Percentiles rank a stretch among this genome's conserved stretches.
These are phyloP conservation scores for Xanthorhoe designata DNA, from an alignment of 2,888 invertebrate species.

Conservation along the genomic window DNA sequence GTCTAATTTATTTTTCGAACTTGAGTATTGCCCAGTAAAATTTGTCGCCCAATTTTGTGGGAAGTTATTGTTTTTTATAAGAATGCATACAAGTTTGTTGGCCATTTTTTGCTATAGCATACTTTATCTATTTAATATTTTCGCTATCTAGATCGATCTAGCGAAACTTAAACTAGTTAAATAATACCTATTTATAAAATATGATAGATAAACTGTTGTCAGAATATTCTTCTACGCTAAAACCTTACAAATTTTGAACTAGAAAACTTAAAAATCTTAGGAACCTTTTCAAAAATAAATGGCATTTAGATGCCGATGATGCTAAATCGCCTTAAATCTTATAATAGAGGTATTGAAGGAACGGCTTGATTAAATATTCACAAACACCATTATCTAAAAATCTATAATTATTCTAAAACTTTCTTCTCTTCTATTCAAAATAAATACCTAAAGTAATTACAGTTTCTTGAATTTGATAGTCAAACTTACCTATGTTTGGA, in stretches of 20 bases:
- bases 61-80: constrained; percentile 58
- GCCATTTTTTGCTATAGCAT: constrained; percentile 71
- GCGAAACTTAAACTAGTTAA: constrained; percentile 68
- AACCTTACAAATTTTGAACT: constrained; percentile 76
- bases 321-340: constrained; percentile 63
- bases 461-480: constrained; percentile 7
- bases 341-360: constrained; percentile 53
- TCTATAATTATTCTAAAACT: constrained; percentile 5
- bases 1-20: constrained; percentile 60
- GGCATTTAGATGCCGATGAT: constrained; percentile 63
- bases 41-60: constrained; percentile 52
- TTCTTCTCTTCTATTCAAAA: constrained; percentile 15
- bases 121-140: constrained; percentile 66
- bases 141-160: constrained; percentile 73
- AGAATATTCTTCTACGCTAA: constrained; percentile 84
- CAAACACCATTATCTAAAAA: constrained; percentile 13
- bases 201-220: constrained; percentile 75
- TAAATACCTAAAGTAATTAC: background rate
- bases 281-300: constrained; percentile 60
- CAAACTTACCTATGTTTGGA: background rate
- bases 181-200: constrained; percentile 71
- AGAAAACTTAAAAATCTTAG: constrained; percentile 73
- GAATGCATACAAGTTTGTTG: constrained; percentile 62
- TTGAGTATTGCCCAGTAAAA: constrained; percentile 56
- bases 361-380: constrained; percentile 54